Evolutionary conservation across 2,888 invertebrate species (phyloP).

Genomic region (Euclidia mi): DNA sequence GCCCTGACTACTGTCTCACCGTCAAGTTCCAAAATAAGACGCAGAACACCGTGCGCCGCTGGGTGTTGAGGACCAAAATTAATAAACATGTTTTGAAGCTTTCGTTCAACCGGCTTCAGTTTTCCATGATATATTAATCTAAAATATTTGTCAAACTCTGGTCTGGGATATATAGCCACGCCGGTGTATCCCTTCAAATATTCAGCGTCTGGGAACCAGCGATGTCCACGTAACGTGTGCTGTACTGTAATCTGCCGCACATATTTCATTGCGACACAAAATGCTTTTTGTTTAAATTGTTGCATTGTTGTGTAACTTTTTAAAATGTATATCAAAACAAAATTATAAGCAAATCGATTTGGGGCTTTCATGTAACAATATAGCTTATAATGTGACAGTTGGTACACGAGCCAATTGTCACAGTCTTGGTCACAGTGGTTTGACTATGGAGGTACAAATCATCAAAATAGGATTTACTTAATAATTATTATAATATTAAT

Average conservation of each 20-base stretch:
- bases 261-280: slow-evolving; percentile 22
- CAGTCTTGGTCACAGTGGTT: too few relatives aligned
- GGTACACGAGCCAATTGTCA: too few relatives aligned
- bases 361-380: too few relatives aligned
- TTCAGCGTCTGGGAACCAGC: slow-evolving; percentile 92
- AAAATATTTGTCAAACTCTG: slow-evolving; percentile 74
- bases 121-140: slow-evolving; percentile 74
- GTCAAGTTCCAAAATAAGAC: slow-evolving; percentile 94
- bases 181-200: slow-evolving; percentile 89
- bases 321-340: too few relatives aligned
- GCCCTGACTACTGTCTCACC: slow-evolving; percentile 95
- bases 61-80: slow-evolving; percentile 98
- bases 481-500: too few relatives aligned
- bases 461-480: too few relatives aligned
- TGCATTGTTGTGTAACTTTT: slow-evolving; percentile 24
- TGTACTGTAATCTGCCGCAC: slow-evolving; percentile 58
- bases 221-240: slow-evolving; percentile 58
- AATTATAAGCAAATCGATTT: too few relatives aligned
- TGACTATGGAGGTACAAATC: too few relatives aligned
- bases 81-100: slow-evolving; percentile 91
- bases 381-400: neutral
- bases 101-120: slow-evolving; percentile 87
- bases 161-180: slow-evolving; percentile 90
- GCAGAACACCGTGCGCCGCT: slow-evolving; percentile 96
- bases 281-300: slow-evolving; percentile 18